A percentile compares a stretch with the other conserved stretches of the same genome.
phyloP scores from a whole-genome alignment of 1,140 invertebrate genomes.

The Cheumatopsyche charites region DNA sequence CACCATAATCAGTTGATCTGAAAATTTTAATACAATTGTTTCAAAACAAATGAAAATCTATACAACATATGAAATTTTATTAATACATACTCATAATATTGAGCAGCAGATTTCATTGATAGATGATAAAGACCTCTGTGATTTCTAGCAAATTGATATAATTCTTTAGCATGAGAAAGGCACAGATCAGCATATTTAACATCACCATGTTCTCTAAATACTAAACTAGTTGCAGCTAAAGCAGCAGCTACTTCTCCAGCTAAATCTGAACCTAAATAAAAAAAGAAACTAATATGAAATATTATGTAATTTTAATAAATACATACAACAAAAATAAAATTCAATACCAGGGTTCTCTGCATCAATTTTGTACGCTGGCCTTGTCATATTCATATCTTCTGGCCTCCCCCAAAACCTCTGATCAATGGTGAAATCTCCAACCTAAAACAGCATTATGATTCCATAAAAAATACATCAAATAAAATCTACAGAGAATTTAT shows the following conservation, averaged over 20 bases:
- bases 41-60: background rate
- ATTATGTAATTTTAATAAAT: conserved; percentile 7
- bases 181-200: conserved; percentile 59
- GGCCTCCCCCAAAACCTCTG: conserved; percentile 66
- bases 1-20: conserved; percentile 65
- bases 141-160: conserved; percentile 67
- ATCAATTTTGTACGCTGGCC: conserved; percentile 68
- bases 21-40: conserved; percentile 30
- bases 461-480: conserved; percentile 13
- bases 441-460: conserved; percentile 42
- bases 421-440: conserved; percentile 64
- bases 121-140: conserved; percentile 65
- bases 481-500: conserved; percentile 5
- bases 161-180: conserved; percentile 62
- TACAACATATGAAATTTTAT: background rate
- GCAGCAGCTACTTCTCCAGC: conserved; percentile 69
- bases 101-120: conserved; percentile 61
- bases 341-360: conserved; percentile 59
- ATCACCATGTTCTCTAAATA: conserved; percentile 59
- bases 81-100: conserved; percentile 63
- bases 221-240: conserved; percentile 63
- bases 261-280: conserved; percentile 64
- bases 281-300: background rate
- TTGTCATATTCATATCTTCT: conserved; percentile 66
- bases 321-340: background rate